A percentile compares a stretch with the other conserved stretches of the same genome.
phyloP scores from a whole-genome alignment of 2,113 vertebrate genomes.

The Crotalus horridus region DNA sequence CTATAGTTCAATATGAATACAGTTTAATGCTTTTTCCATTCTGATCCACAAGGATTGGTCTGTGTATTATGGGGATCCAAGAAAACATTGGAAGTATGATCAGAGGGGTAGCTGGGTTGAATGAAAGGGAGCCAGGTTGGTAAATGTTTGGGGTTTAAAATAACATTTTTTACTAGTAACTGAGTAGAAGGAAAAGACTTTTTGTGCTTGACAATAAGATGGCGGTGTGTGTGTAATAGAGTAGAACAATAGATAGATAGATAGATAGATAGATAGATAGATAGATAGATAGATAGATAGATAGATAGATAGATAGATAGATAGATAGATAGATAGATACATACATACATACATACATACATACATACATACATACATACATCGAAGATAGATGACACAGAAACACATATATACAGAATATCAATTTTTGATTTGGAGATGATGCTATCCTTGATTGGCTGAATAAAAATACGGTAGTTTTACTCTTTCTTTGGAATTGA shows the following conservation, averaged over 20 bases:
- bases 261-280: too few relatives aligned
- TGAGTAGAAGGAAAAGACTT: background rate
- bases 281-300: background rate
- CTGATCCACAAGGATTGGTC: background rate
- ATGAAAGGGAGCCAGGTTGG: background rate
- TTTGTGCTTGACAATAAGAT: background rate
- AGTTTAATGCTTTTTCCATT: background rate
- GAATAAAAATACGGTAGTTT: background rate
- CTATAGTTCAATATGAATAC: background rate
- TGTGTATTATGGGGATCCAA: background rate
- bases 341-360: too few relatives aligned
- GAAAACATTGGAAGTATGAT: background rate
- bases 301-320: too few relatives aligned
- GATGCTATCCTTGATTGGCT: background rate
- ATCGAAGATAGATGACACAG: too few relatives aligned
- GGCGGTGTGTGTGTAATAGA: too few relatives aligned
- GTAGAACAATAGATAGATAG: background rate
- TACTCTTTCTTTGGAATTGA: background rate
- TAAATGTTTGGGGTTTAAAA: background rate
- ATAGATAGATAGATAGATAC: too few relatives aligned
- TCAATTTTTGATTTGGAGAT: background rate
- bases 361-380: too few relatives aligned
- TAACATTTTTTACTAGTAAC: background rate
- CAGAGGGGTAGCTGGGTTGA: background rate
- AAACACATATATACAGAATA: background rate